Percentiles rank a stretch among this genome's conserved stretches.
Evolutionary conservation across 2,113 vertebrate genomes (phyloP).

Genomic region (Microtus richardsoni): DNA sequence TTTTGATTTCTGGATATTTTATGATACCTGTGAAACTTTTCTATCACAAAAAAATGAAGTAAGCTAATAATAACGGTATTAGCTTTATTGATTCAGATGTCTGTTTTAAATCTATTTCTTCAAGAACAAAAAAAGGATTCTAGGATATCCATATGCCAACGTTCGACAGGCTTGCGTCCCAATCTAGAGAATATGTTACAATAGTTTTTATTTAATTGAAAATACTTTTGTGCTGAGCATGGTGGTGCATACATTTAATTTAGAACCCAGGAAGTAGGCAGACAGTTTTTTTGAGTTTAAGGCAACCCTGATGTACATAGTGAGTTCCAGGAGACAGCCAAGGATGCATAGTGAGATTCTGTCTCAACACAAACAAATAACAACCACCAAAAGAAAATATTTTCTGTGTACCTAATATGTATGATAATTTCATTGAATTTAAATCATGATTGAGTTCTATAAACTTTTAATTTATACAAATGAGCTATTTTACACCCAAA

Average conservation of each 20-base stretch:
- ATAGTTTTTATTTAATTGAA: neutral
- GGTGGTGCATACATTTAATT: neutral
- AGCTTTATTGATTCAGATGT: neutral
- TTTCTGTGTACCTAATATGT: neutral
- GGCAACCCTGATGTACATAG: neutral
- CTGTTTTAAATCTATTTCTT: neutral
- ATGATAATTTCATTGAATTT: slow-evolving; percentile 40
- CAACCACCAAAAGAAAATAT: neutral
- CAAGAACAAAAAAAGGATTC: neutral
- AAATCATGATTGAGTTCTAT: neutral
- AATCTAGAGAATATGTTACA: neutral
- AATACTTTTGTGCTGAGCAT: neutral
- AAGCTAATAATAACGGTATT: neutral
- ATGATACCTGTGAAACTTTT: neutral
- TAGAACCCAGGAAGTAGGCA: neutral
- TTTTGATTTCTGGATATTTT: neutral
- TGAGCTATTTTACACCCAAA: neutral
- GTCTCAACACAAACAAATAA: neutral
- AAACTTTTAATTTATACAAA: slow-evolving; percentile 26
- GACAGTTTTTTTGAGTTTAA: neutral
- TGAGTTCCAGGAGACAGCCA: neutral
- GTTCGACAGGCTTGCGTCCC: neutral
- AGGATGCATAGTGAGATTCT: neutral
- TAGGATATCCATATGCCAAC: neutral
- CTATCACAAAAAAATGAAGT: slow-evolving; percentile 3